Conservation (phyloP, 2,113 vertebrate species). For the Galeopterus variegatus region DNA sequence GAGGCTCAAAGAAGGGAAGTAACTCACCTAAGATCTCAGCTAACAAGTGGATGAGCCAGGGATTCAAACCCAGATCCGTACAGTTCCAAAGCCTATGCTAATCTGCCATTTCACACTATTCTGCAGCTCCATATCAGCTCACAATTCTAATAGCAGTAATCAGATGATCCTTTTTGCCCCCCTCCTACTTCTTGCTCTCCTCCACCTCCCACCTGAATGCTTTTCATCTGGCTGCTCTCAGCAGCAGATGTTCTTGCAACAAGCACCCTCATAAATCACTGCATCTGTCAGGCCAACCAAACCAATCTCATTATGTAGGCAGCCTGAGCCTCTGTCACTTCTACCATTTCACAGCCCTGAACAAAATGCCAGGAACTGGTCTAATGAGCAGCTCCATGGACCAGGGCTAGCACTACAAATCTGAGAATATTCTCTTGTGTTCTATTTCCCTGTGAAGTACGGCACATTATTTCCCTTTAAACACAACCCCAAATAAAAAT, state of each 20-base stretch:
- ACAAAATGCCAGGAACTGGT: neutral
- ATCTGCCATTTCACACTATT: too few species aligned
- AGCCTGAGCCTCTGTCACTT: neutral
- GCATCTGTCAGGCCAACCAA: constrained; percentile 18
- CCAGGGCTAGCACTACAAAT: neutral
- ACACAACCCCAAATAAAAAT: neutral
- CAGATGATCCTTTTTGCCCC: neutral
- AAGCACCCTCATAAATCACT: constrained; percentile 30
- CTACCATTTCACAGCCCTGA: neutral
- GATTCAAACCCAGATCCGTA: neutral
- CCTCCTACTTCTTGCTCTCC: neutral
- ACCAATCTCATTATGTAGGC: neutral
- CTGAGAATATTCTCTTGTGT: neutral
- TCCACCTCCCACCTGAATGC: neutral
- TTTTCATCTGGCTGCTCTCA: neutral
- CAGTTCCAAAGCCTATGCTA: neutral
- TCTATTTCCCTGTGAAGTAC: neutral
- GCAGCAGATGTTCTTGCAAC: neutral
- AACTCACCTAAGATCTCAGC: neutral
- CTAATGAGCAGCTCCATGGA: neutral
- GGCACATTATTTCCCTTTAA: neutral
- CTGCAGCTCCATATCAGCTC: neutral
- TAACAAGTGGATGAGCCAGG: neutral
- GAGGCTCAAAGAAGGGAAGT: neutral
- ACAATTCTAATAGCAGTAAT: neutral